These are phyloP conservation scores for Amorpha juglandis DNA, from an alignment of 2,888 invertebrate species.

Conservation along the genomic window DNA sequence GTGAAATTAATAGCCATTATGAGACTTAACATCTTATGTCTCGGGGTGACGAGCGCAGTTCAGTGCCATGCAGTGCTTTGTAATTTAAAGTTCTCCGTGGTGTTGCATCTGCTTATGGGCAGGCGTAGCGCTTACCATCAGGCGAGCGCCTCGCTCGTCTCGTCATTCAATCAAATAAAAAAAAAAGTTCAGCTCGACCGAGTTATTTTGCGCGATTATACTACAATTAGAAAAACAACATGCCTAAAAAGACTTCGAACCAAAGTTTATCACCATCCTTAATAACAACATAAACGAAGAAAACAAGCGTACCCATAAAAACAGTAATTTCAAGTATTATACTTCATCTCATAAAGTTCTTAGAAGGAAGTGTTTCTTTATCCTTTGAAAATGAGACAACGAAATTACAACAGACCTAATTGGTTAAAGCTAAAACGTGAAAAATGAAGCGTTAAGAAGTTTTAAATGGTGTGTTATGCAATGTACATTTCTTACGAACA, in stretches of 20 bases:
- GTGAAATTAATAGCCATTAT: too few relatives aligned
- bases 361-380: conserved; percentile 24
- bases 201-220: not conserved
- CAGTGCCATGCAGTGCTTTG: too few relatives aligned
- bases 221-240: not conserved
- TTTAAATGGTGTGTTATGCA: conserved; percentile 55
- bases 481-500: conserved; percentile 62
- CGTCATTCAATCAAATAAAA: too few relatives aligned
- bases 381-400: conserved; percentile 4
- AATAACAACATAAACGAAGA: not conserved
- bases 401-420: conserved; percentile 14
- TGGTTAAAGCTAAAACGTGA: conserved; percentile 31
- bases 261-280: not conserved
- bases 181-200: too few relatives aligned
- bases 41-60: too few relatives aligned
- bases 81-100: too few relatives aligned
- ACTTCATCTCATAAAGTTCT: conserved; percentile 12
- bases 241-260: not conserved
- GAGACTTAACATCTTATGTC: too few relatives aligned
- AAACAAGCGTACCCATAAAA: not conserved
- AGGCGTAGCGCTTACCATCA: too few relatives aligned
- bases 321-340: conserved; percentile 14
- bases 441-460: conserved; percentile 42
- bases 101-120: too few relatives aligned
- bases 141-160: too few relatives aligned